Evolutionary conservation across 2,113 vertebrate species (phyloP), one percentile per base, ranked within the genome.

Genomic region (Lipophrys pholis): DNA sequence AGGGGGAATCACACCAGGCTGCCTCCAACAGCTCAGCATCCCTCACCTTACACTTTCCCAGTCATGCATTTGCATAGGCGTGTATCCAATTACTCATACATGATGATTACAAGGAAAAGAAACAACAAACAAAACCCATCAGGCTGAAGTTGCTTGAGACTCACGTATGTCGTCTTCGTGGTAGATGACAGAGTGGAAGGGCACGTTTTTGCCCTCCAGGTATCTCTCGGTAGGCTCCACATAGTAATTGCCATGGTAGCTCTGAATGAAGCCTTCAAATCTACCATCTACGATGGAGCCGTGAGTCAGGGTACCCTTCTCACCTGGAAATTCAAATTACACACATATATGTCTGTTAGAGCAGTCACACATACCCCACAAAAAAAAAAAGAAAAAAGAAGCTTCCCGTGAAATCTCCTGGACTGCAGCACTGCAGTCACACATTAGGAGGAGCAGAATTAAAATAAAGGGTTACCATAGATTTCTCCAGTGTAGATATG

Each of bases 141-240:
- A 45, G 10, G 35, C 11, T 48, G 30, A 11, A 8, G 51, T 21
- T 66, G 53, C 21, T 46, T 7, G 40, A 60, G 75, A 96, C 97
- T 98, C 92, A 99, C 98, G 91, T 77, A 99, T 97, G 92, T 99
- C 97, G 81, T 98, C 96, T 92, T 99, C 97, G 39, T 99, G 98
- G 92, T 99, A 99, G 89, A 99, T 99, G 89, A 99, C 96, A 11
- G 98, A 99, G 66, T 99, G 98, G 91, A 97, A 99, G 1, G 97
- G 96, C 42, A 97, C 93, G 35, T 93, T 92, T 88, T 93, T 94
- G 73, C 92, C 95, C 89, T 94, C 94, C 90, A 99, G 92, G 80
- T 99, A 98, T 94, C 97, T 93, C 84, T 97, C 97, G 3, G 92
- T 91, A 67, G 97, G 98, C 81, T 99, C 98, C 87, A 99, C 93